Percentiles rank a stretch among this genome's conserved stretches.
These are phyloP conservation scores for Diloba caeruleocephala DNA, from an alignment of 2,888 invertebrate genomes.

Conservation along the genomic window DNA sequence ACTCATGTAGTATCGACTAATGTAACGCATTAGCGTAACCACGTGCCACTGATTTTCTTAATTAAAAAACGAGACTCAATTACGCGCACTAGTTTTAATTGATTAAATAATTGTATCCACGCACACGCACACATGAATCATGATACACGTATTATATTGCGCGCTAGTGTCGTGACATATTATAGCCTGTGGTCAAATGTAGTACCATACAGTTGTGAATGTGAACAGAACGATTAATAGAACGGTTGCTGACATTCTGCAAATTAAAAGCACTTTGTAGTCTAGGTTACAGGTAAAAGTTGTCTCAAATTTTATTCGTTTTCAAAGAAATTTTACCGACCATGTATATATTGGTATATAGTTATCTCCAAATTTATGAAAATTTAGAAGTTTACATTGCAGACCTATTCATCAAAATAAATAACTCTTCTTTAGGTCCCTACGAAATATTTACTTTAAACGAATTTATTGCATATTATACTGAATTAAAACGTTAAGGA, in stretches of 20 bases:
- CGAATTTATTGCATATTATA: too few species aligned
- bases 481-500: too few species aligned
- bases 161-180: slow-evolving; percentile 7
- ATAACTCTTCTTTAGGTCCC: too few species aligned
- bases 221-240: slow-evolving; percentile 35
- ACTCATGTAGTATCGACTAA: slow-evolving; percentile 64
- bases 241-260: slow-evolving; percentile 58
- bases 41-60: slow-evolving; percentile 73
- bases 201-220: slow-evolving; percentile 31
- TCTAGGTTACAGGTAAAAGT: slow-evolving; percentile 52
- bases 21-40: slow-evolving; percentile 70
- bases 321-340: slow-evolving; percentile 21
- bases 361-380: too few species aligned
- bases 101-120: slow-evolving; percentile 48
- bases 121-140: slow-evolving; percentile 44
- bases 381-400: too few species aligned
- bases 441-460: too few species aligned
- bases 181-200: slow-evolving; percentile 22
- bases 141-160: slow-evolving; percentile 15
- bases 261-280: slow-evolving; percentile 47
- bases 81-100: slow-evolving; percentile 53
- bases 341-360: not conserved
- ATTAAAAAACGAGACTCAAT: slow-evolving; percentile 63
- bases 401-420: too few species aligned
- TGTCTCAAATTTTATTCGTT: slow-evolving; percentile 18